These are phyloP conservation scores for Digitonthophagus gazella DNA, from an alignment of 2,888 invertebrate genomes.

Conservation along the genomic window DNA sequence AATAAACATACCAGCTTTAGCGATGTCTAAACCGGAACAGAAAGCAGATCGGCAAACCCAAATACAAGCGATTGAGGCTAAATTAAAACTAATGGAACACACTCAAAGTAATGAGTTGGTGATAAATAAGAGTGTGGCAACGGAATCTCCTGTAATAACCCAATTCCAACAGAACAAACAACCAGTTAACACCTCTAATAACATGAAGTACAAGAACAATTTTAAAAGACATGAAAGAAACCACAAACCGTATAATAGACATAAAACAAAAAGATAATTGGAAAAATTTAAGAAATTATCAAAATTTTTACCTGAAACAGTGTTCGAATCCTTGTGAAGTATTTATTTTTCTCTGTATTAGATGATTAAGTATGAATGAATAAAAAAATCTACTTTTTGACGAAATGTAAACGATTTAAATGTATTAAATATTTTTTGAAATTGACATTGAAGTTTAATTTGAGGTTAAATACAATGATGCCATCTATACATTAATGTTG, in stretches of 20 bases:
- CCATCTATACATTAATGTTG: not conserved
- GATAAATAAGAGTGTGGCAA: conserved; percentile 66
- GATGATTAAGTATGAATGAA: not conserved
- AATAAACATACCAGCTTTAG: conserved; percentile 74
- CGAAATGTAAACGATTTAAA: not conserved
- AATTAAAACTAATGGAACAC: conserved; percentile 74
- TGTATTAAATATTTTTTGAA: not conserved
- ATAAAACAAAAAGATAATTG: conserved; percentile 23
- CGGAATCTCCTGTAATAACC: conserved; percentile 66
- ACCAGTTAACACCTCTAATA: conserved; percentile 42
- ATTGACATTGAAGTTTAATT: too few species aligned
- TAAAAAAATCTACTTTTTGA: not conserved
- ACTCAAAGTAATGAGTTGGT: conserved; percentile 70
- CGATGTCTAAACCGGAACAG: conserved; percentile 61
- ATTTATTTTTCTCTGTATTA: not conserved
- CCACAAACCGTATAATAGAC: conserved; percentile 25
- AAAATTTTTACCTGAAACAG: not conserved
- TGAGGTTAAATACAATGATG: not conserved
- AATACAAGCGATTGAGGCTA: conserved; percentile 86
- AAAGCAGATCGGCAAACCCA: conserved; percentile 75
- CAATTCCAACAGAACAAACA: conserved; percentile 64
- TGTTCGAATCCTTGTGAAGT: not conserved
- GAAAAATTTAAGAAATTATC: not conserved
- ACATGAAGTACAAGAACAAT: conserved; percentile 16
- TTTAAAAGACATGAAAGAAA: conserved; percentile 21